A percentile compares a stretch with the other conserved stretches of the same genome.
phyloP scores from a whole-genome alignment of 2,113 vertebrate species.

The Macrotus californicus region DNA sequence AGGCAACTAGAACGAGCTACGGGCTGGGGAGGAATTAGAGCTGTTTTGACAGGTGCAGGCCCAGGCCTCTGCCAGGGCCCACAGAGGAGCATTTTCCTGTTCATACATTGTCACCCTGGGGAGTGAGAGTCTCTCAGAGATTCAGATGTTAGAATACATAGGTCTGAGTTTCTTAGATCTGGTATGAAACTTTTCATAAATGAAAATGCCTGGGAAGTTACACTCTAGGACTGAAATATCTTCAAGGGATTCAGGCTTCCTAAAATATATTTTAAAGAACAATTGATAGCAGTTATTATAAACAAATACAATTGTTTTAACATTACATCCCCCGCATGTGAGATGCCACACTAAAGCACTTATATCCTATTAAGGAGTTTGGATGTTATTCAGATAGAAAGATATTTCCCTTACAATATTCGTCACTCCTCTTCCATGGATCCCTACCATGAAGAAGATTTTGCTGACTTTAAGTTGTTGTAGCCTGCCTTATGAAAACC shows the following conservation, averaged over 20 bases:
- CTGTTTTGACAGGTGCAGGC: background rate
- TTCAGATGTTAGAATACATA: background rate
- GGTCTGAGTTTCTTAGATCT: background rate
- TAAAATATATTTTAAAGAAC: background rate
- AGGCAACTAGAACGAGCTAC: background rate
- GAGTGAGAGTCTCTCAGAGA: background rate
- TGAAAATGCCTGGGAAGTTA: slow-evolving; percentile 17
- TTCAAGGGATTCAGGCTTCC: background rate
- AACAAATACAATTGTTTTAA: background rate
- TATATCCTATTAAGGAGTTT: background rate
- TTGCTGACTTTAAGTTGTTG: background rate
- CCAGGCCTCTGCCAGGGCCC: background rate
- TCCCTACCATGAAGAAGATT: background rate
- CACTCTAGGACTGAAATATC: background rate
- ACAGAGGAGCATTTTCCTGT: background rate
- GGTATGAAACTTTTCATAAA: background rate
- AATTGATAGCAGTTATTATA: background rate
- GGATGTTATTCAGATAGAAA: background rate
- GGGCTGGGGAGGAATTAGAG: background rate
- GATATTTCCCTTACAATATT: background rate
- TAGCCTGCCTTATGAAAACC: background rate
- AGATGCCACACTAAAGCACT: background rate
- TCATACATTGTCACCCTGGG: background rate
- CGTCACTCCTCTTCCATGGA: background rate
- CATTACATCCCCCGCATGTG: background rate